These are phyloP conservation scores for Drosophila takahashii DNA, from an alignment of 1,140 invertebrate species.

Conservation along the genomic window DNA sequence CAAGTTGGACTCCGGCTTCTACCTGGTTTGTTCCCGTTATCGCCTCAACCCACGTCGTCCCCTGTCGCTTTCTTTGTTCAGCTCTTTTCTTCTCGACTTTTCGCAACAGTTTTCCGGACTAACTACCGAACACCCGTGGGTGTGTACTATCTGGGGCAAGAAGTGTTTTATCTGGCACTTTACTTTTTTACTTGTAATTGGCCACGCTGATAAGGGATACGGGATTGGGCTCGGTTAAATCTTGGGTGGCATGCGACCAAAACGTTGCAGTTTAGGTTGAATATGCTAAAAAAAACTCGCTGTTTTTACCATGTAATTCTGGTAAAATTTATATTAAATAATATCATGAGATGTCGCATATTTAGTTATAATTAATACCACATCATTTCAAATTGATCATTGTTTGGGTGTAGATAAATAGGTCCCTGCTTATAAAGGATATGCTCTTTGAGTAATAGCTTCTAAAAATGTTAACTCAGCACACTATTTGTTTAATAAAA, in stretches of 20 bases:
- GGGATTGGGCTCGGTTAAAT: constrained; percentile 5
- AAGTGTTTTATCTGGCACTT: constrained; percentile 81
- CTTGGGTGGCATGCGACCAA: constrained; percentile 42
- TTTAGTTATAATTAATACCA: too few relatives aligned
- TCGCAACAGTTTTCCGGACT: constrained; percentile 41
- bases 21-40: constrained; percentile 42
- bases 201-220: constrained; percentile 65
- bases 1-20: constrained; percentile 4
- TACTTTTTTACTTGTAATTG: constrained; percentile 64
- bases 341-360: too few relatives aligned
- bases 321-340: too few relatives aligned
- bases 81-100: constrained; percentile 17
- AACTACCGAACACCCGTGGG: constrained; percentile 50
- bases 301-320: too few relatives aligned
- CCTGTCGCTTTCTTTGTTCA: constrained; percentile 26
- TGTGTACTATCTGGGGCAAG: constrained; percentile 27
- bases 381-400: too few relatives aligned
- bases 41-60: constrained; percentile 10
- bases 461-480: neutral
- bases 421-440: neutral
- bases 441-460: neutral
- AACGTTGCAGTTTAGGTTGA: neutral
- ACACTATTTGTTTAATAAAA: neutral
- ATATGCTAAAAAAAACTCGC: neutral
- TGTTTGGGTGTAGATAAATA: too few relatives aligned